These are phyloP conservation scores for Brenthis hecate DNA, from an alignment of 2,888 invertebrate species.

Conservation along the genomic window DNA sequence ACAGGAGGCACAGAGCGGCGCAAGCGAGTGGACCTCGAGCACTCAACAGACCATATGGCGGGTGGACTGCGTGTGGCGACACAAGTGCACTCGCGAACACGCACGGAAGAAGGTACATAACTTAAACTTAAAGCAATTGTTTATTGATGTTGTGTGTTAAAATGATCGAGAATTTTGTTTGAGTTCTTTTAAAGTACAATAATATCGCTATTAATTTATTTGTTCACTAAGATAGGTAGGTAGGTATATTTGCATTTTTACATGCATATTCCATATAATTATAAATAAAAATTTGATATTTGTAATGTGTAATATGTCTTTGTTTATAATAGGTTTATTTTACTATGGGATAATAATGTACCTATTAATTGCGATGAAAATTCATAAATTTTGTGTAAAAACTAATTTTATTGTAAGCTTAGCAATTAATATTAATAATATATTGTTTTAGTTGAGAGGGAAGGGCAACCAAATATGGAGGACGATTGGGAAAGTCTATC, in stretches of 20 bases:
- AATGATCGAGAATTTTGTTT: too few species aligned
- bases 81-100: slow-evolving; percentile 91
- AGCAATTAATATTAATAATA: neutral
- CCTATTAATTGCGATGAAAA: too few species aligned
- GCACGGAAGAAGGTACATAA: slow-evolving; percentile 88
- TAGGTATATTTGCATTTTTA: too few species aligned
- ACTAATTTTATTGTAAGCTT: neutral
- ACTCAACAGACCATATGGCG: slow-evolving; percentile 91
- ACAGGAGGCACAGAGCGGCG: slow-evolving; percentile 85
- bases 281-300: too few species aligned
- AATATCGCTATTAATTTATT: too few species aligned
- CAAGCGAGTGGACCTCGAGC: slow-evolving; percentile 91
- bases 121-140: neutral
- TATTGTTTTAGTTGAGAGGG: slow-evolving; percentile 66
- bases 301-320: too few species aligned
- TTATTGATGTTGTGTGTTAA: neutral
- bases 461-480: slow-evolving; percentile 85
- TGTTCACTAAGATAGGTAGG: too few species aligned
- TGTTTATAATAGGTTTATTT: too few species aligned
- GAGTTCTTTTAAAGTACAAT: too few species aligned
- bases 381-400: too few species aligned
- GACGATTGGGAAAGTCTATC: slow-evolving; percentile 92
- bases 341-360: too few species aligned
- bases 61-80: slow-evolving; percentile 91
- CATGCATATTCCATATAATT: too few species aligned